Conservation (phyloP, 2,113 vertebrate species). For the Cebidichthys violaceus region DNA sequence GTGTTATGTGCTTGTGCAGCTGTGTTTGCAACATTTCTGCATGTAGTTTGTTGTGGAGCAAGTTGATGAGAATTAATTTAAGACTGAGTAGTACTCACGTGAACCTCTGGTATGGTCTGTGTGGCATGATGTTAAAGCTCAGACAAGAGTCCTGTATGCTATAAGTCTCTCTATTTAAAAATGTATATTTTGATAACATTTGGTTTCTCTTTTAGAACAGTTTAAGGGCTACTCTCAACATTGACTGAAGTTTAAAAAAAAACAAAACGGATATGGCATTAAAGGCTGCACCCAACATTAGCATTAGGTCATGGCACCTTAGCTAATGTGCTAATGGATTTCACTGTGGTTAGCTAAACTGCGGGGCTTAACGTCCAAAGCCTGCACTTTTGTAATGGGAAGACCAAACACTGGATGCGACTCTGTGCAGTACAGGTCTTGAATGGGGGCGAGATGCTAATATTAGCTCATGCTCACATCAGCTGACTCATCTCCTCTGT, state of each 20-base stretch:
- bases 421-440: constrained; percentile 37
- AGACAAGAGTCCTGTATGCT: neutral
- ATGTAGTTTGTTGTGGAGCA: constrained; percentile 38
- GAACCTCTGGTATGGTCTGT: constrained; percentile 23
- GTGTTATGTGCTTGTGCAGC: neutral
- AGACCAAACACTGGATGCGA: constrained; percentile 47
- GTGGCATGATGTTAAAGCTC: neutral
- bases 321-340: constrained; percentile 74
- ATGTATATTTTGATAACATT: neutral
- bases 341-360: constrained; percentile 66
- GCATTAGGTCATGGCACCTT: constrained; percentile 71
- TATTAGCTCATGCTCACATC: constrained; percentile 80
- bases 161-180: neutral
- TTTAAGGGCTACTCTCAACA: constrained; percentile 18
- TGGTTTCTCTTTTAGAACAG: constrained; percentile 21
- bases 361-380: constrained; percentile 56
- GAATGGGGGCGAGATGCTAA: constrained; percentile 71
- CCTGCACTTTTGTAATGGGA: constrained; percentile 64
- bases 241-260: constrained; percentile 10
- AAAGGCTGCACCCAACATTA: constrained; percentile 60
- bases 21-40: constrained; percentile 4
- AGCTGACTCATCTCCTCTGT: constrained; percentile 84
- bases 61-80: constrained; percentile 42
- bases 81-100: constrained; percentile 21
- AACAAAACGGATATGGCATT: constrained; percentile 11